phyloP scores from a whole-genome alignment of 1,140 invertebrate genomes.

The Drosophila navojoa region DNA sequence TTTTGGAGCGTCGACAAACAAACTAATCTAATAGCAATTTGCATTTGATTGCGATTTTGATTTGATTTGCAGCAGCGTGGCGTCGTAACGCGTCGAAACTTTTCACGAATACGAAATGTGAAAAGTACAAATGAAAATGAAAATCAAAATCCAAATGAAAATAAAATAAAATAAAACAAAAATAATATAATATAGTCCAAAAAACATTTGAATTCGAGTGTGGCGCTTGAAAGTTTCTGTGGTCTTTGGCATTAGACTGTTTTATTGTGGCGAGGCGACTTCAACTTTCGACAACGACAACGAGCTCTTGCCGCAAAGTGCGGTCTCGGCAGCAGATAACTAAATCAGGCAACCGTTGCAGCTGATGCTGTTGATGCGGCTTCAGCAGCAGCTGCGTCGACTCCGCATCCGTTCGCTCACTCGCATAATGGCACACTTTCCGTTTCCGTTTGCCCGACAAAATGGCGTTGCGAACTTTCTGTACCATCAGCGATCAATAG shows the following conservation, averaged over 20 bases:
- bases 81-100: constrained; percentile 55
- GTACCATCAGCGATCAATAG: constrained; percentile 48
- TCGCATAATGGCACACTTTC: constrained; percentile 76
- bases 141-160: constrained; percentile 5
- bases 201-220: constrained; percentile 18
- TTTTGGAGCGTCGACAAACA: constrained; percentile 56
- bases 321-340: constrained; percentile 59
- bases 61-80: constrained; percentile 59
- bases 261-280: constrained; percentile 53
- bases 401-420: constrained; percentile 39
- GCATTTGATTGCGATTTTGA: constrained; percentile 79
- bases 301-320: constrained; percentile 63
- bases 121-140: constrained; percentile 27
- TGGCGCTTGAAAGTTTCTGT: constrained; percentile 49
- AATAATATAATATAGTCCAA: neutral
- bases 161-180: neutral
- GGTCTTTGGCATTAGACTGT: constrained; percentile 47
- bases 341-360: constrained; percentile 54
- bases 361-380: neutral
- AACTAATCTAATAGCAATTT: constrained; percentile 82
- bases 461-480: constrained; percentile 57
- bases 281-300: constrained; percentile 45
- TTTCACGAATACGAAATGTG: constrained; percentile 16
- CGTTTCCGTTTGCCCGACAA: constrained; percentile 66
- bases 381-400: constrained; percentile 22